Percentiles rank a stretch among this genome's conserved stretches.
These are phyloP conservation scores for Danio jaintianensis DNA, from an alignment of 2,797 vertebrate genomes.

Conservation along the genomic window DNA sequence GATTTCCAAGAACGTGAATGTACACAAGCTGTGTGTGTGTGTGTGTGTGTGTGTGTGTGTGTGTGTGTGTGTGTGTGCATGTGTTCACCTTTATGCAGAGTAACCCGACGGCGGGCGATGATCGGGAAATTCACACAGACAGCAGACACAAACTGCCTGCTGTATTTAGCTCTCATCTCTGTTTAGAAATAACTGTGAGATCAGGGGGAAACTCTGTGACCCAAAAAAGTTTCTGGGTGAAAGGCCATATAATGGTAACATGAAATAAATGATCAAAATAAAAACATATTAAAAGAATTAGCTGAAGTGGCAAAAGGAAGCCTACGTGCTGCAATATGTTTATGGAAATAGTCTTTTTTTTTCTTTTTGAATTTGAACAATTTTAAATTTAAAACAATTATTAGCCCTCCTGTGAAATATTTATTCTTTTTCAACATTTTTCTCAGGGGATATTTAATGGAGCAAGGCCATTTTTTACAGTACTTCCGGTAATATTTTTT, in stretches of 20 bases:
- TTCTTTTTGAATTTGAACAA: too few species aligned
- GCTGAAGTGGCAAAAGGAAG: not conserved
- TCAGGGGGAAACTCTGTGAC: not conserved
- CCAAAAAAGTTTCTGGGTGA: not conserved
- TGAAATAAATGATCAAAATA: constrained; percentile 12
- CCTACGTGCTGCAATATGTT: too few species aligned
- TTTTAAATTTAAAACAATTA: too few species aligned
- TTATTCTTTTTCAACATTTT: too few species aligned
- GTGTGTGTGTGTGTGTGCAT: not conserved
- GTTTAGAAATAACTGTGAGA: constrained; percentile 19
- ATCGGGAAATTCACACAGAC: not conserved
- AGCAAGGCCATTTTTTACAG: too few species aligned
- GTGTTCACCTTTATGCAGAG: constrained; percentile 48
- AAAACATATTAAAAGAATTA: not conserved
- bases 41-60: too few species aligned
- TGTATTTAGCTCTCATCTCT: constrained; percentile 11
- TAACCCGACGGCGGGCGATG: constrained; percentile 26
- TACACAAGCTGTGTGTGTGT: not conserved
- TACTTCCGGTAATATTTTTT: too few species aligned
- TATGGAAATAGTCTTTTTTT: too few species aligned
- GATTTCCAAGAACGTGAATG: not conserved
- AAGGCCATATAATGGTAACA: not conserved
- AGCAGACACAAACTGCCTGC: not conserved
- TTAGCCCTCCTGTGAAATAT: too few species aligned
- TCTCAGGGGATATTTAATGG: too few species aligned